These are phyloP conservation scores for Crematogaster levior DNA, from an alignment of 2,888 invertebrate species.

Conservation along the genomic window DNA sequence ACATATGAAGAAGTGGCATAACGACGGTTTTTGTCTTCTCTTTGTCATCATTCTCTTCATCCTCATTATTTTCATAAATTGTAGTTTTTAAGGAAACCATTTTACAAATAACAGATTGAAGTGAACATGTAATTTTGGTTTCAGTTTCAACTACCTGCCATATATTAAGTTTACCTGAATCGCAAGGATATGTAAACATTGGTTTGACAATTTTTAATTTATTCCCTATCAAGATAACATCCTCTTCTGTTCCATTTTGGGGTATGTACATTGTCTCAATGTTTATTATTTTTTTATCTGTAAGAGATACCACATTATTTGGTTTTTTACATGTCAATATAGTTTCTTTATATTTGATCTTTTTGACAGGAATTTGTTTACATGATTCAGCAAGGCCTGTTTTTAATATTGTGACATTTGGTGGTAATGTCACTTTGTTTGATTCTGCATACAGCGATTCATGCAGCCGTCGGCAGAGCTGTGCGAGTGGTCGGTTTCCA, in stretches of 20 bases:
- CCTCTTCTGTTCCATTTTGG: neutral
- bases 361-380: no score
- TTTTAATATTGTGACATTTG: neutral
- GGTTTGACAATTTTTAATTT: no score
- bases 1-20: slow-evolving; percentile 7
- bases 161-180: no score
- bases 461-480: slow-evolving; percentile 12
- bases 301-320: neutral
- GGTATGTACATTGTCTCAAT: neutral
- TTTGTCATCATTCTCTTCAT: neutral
- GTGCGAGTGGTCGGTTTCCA: slow-evolving; percentile 37
- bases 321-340: no score
- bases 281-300: neutral
- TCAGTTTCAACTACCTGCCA: neutral
- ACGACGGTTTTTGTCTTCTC: neutral
- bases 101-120: neutral
- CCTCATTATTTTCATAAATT: neutral
- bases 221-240: neutral
- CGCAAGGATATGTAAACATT: no score
- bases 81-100: neutral
- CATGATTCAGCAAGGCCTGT: neutral
- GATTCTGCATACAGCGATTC: neutral
- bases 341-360: no score
- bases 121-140: neutral
- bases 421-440: neutral